A percentile compares a stretch with the other conserved stretches of the same genome.
phyloP scores from a whole-genome alignment of 2,113 vertebrate species.

The Salvator merianae region DNA sequence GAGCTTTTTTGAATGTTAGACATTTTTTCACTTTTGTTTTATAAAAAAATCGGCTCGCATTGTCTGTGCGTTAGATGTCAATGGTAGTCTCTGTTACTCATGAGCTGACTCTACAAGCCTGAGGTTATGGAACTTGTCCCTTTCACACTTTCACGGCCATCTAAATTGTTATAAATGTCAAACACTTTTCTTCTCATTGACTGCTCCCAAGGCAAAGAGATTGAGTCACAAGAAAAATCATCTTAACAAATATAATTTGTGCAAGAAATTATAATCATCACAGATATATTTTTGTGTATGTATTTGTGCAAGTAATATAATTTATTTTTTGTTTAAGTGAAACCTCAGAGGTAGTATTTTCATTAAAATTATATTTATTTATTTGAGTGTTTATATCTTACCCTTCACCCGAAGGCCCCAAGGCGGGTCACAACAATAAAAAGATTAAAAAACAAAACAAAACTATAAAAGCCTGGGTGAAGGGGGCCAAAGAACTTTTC shows the following conservation, averaged over 20 bases:
- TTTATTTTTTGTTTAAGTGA: not conserved
- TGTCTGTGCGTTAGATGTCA: not conserved
- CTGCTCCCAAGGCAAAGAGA: not conserved
- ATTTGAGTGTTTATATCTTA: too few species aligned
- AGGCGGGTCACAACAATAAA: too few species aligned
- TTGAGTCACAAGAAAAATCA: not conserved
- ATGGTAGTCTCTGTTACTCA: not conserved
- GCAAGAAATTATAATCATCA: not conserved
- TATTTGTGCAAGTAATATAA: not conserved
- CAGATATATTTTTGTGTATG: not conserved
- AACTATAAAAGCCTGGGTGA: too few species aligned
- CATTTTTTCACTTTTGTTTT: not conserved
- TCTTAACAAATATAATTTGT: not conserved
- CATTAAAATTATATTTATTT: not conserved
- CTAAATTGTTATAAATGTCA: conserved; percentile 7
- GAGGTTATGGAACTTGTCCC: not conserved
- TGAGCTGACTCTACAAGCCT: not conserved
- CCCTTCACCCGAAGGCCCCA: too few species aligned
- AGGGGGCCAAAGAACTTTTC: too few species aligned
- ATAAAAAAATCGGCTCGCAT: not conserved
- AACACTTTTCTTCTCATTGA: not conserved
- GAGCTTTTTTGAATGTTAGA: not conserved
- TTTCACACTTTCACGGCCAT: not conserved
- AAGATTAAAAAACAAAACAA: too few species aligned
- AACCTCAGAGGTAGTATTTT: not conserved